Evolutionary conservation across 2,888 invertebrate species (phyloP).

Genomic region (Steinernema hermaphroditum): DNA sequence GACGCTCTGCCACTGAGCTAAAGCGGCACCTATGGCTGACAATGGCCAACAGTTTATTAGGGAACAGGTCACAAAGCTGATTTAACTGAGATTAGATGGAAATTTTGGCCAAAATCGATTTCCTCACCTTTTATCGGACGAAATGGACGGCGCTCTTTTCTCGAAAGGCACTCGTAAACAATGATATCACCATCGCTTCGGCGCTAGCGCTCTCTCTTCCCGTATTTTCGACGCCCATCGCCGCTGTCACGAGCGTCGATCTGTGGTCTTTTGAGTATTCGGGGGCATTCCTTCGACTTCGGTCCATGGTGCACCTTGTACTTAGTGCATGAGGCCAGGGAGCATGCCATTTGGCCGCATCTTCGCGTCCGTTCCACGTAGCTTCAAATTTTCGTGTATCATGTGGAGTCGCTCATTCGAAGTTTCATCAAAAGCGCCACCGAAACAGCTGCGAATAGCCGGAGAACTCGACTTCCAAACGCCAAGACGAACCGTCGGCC

Average conservation of each 20-base stretch:
- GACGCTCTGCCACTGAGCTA: conserved; percentile 41
- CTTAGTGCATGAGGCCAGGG: not conserved
- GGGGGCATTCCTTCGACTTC: not conserved
- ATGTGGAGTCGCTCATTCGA: not conserved
- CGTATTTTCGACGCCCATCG: conserved; percentile 9
- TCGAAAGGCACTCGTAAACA: conserved; percentile 10
- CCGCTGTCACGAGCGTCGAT: conserved; percentile 12
- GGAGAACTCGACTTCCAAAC: not conserved
- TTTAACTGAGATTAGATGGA: too few species aligned
- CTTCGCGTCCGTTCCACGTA: not conserved
- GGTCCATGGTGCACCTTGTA: not conserved
- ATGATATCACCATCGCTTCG: conserved; percentile 16
- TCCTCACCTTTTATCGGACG: not conserved
- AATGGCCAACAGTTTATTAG: not conserved
- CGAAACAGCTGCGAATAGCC: not conserved
- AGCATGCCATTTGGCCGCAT: not conserved
- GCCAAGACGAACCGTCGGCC: not conserved
- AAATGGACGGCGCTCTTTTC: not conserved
- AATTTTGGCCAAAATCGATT: not conserved
- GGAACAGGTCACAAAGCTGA: not conserved
- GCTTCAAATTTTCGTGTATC: not conserved
- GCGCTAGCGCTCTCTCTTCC: not conserved
- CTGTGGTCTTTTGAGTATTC: conserved; percentile 3
- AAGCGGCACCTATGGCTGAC: not conserved
- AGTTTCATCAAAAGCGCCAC: not conserved